Evolutionary conservation across 2,888 invertebrate genomes (phyloP).

Genomic region (Xylophagus ater): DNA sequence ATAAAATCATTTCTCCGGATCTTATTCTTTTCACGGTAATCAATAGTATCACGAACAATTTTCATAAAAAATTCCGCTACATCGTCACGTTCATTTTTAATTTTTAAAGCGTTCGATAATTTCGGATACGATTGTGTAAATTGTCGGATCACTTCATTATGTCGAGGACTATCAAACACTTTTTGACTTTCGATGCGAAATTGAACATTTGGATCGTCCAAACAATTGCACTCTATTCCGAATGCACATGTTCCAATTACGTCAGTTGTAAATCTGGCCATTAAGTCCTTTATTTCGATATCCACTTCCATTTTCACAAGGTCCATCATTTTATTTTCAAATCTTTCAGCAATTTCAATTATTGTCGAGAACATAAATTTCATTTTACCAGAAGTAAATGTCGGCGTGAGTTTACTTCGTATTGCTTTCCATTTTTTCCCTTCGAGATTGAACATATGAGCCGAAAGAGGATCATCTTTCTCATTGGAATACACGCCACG

Average conservation of each 20-base stretch:
- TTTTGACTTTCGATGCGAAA: conserved; percentile 21
- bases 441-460: conserved; percentile 5
- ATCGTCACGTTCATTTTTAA: too few species aligned
- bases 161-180: conserved; percentile 9
- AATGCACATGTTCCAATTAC: conserved; percentile 37
- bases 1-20: conserved; percentile 41
- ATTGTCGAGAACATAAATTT: conserved; percentile 9
- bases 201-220: conserved; percentile 26
- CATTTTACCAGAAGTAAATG: conserved; percentile 12
- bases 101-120: too few species aligned
- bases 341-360: conserved; percentile 19
- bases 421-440: conserved; percentile 8
- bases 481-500: conserved; percentile 10
- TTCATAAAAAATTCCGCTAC: conserved; percentile 30
- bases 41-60: conserved; percentile 34
- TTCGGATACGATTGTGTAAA: too few species aligned
- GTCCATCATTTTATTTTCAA: conserved; percentile 16
- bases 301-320: conserved; percentile 2
- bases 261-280: conserved; percentile 34
- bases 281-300: conserved; percentile 4
- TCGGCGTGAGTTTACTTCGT: conserved; percentile 8
- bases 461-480: conserved; percentile 11
- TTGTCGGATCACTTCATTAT: too few species aligned
- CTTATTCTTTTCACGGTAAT: conserved; percentile 30
- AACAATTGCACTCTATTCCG: conserved; percentile 32